Evolutionary conservation across 2,888 invertebrate species (phyloP).

Genomic region (Agrochola lota): DNA sequence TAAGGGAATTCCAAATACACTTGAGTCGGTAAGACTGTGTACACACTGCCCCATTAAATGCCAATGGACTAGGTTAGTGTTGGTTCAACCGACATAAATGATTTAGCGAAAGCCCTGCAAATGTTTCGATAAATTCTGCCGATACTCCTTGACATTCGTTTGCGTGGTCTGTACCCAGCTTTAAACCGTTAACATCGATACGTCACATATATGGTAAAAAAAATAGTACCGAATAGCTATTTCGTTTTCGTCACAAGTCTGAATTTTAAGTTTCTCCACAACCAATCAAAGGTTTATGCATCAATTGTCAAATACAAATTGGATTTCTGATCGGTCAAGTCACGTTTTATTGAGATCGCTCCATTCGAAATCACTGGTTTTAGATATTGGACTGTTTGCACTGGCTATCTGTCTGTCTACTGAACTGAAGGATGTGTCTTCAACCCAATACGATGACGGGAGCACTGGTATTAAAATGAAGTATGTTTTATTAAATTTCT

Average conservation of each 20-base stretch:
- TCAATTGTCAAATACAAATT: slow-evolving; percentile 57
- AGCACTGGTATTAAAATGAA: background rate
- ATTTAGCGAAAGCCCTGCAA: background rate
- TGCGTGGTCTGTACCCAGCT: background rate
- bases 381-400: slow-evolving; percentile 47
- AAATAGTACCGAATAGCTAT: slow-evolving; percentile 4
- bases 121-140: background rate
- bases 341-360: slow-evolving; percentile 49
- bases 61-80: background rate
- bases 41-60: background rate
- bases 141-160: background rate
- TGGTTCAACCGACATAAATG: background rate
- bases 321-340: slow-evolving; percentile 55
- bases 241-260: slow-evolving; percentile 5
- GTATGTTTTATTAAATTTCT: too few relatives aligned
- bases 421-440: slow-evolving; percentile 10
- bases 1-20: background rate
- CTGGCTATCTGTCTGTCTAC: slow-evolving; percentile 1
- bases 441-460: background rate
- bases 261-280: slow-evolving; percentile 29
- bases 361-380: slow-evolving; percentile 34
- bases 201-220: background rate
- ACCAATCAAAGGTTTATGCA: slow-evolving; percentile 49
- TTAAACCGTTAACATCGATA: background rate
- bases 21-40: background rate